phyloP scores from a whole-genome alignment of 2,888 invertebrate species.

The Protonemura montana region DNA sequence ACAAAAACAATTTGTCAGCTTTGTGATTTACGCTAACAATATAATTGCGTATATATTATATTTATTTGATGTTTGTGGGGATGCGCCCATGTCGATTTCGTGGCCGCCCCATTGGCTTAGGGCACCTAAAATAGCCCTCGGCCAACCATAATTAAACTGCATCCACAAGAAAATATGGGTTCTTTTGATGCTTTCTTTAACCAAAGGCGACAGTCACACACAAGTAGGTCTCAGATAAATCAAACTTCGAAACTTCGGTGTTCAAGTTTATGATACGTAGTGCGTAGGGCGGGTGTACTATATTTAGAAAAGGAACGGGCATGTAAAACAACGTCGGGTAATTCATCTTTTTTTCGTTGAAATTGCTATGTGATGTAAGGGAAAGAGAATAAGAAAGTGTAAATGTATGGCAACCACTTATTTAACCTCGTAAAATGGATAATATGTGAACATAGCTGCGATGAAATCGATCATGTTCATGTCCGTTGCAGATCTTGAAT shows the following conservation, averaged over 20 bases:
- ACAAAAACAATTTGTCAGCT: neutral
- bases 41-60: neutral
- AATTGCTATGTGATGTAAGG: neutral
- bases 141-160: neutral
- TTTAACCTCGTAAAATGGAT: neutral
- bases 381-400: neutral
- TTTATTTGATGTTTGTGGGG: neutral
- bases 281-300: constrained; percentile 7
- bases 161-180: neutral
- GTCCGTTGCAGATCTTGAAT: too few relatives aligned
- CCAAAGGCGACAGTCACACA: neutral
- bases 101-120: neutral
- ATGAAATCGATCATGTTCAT: neutral
- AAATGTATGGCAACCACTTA: neutral
- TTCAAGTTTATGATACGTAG: neutral
- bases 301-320: neutral
- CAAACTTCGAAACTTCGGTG: neutral
- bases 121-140: neutral
- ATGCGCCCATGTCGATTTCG: neutral
- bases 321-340: neutral
- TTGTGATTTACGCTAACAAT: neutral
- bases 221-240: neutral
- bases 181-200: neutral
- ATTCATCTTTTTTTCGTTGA: neutral
- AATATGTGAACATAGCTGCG: neutral